Evolutionary conservation across 2,113 vertebrate species (phyloP).

Genomic region (Phyllopteryx taeniolatus): DNA sequence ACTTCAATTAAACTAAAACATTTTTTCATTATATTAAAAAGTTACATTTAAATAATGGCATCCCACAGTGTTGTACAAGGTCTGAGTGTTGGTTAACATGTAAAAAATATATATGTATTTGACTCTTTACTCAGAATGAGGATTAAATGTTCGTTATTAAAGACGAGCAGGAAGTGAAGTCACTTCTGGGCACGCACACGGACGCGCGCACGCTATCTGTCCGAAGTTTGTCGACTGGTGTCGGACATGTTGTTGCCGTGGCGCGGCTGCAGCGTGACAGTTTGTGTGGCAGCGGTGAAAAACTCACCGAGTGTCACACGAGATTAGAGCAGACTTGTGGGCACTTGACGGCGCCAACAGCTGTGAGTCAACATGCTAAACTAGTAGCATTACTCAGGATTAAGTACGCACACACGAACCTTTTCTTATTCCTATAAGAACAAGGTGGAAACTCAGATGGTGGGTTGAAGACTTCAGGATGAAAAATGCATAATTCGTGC

Average conservation of each 20-base stretch:
- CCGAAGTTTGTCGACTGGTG: neutral
- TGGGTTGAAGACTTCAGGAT: neutral
- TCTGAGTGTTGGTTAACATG: neutral
- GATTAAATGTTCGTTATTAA: neutral
- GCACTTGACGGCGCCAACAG: conserved; percentile 23
- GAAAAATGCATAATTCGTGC: neutral
- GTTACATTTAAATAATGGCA: too few relatives aligned
- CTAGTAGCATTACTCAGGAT: conserved; percentile 1
- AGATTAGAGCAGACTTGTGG: conserved; percentile 4
- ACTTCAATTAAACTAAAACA: too few relatives aligned
- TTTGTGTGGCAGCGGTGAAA: neutral
- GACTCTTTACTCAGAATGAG: neutral
- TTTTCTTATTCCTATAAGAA: neutral
- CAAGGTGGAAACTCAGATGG: neutral
- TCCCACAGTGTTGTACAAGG: too few relatives aligned
- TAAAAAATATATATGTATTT: neutral
- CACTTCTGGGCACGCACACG: neutral
- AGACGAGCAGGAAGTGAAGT: too few relatives aligned
- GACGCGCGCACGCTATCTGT: neutral
- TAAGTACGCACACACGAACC: neutral
- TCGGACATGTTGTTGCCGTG: neutral
- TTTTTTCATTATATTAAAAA: too few relatives aligned
- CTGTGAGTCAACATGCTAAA: conserved; percentile 13
- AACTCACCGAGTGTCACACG: conserved; percentile 2
- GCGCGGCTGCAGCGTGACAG: neutral